Conservation (phyloP, 2,888 invertebrate genomes). For the Trissoscelio sp. region DNA sequence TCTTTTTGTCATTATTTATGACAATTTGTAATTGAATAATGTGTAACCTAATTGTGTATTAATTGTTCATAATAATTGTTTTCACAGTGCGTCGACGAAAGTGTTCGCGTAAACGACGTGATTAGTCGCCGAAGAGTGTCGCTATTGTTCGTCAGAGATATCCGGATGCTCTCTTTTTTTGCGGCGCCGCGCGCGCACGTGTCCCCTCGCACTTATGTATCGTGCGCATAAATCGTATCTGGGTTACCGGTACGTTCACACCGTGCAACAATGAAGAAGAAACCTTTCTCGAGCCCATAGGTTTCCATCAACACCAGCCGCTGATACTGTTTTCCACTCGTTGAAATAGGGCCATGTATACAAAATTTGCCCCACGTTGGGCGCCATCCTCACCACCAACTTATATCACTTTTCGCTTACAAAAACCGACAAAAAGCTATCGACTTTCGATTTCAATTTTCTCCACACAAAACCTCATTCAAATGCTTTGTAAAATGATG, state of each 20-base stretch:
- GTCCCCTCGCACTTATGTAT: constrained; percentile 22
- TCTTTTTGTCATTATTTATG: too few relatives aligned
- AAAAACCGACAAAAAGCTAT: constrained; percentile 3
- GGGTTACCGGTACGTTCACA: constrained; percentile 68
- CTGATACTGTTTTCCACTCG: constrained; percentile 19
- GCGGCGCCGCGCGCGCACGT: constrained; percentile 48
- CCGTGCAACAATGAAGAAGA: constrained; percentile 63
- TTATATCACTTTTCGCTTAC: constrained; percentile 15
- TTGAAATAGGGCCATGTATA: neutral
- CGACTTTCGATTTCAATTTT: constrained; percentile 45
- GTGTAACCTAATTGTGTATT: too few relatives aligned
- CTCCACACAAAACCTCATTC: neutral
- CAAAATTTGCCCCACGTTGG: neutral
- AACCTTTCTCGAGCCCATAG: constrained; percentile 29
- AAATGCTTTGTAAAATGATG: neutral
- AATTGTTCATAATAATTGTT: neutral
- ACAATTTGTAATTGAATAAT: too few relatives aligned
- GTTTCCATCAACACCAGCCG: neutral
- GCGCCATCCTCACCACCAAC: neutral
- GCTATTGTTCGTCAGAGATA: constrained; percentile 19
- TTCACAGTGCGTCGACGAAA: constrained; percentile 39
- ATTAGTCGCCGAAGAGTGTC: constrained; percentile 23
- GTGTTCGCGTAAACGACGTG: constrained; percentile 35
- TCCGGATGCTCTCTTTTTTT: constrained; percentile 62
- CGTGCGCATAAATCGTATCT: constrained; percentile 61